Evolutionary conservation across 2,888 invertebrate species (phyloP).

Genomic region (Drosophila sordidula): DNA sequence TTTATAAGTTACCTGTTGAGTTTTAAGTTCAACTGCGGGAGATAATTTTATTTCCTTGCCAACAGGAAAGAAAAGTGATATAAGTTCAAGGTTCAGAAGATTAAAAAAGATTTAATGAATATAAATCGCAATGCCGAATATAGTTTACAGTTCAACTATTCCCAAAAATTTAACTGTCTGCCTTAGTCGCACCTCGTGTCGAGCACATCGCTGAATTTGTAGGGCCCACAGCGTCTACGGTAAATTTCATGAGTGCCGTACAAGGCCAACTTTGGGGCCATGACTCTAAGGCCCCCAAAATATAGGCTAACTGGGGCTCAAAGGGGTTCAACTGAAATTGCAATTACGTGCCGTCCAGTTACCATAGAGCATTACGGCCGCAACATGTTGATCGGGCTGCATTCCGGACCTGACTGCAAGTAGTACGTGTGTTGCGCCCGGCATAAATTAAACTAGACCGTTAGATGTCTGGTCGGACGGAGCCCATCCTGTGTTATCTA

Average conservation of each 20-base stretch:
- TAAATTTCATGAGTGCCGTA: background rate
- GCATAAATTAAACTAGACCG: conserved; percentile 40
- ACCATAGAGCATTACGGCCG: conserved; percentile 56
- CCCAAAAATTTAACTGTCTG: too few species aligned
- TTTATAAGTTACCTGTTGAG: too few species aligned
- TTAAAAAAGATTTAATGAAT: too few species aligned
- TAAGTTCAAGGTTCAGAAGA: too few species aligned
- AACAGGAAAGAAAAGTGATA: too few species aligned
- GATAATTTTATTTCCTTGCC: too few species aligned
- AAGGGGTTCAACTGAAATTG: conserved; percentile 55
- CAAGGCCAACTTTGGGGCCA: background rate
- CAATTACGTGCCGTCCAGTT: conserved; percentile 66
- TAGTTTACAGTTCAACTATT: too few species aligned
- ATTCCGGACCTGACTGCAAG: background rate
- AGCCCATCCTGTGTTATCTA: conserved; percentile 40
- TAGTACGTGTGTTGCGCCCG: conserved; percentile 2
- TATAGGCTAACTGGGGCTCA: conserved; percentile 13
- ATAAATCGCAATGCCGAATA: too few species aligned
- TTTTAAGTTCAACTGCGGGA: too few species aligned
- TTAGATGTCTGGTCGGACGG: conserved; percentile 12
- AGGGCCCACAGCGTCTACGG: conserved; percentile 4
- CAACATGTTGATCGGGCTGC: conserved; percentile 57
- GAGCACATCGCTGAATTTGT: background rate
- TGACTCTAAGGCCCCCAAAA: background rate
- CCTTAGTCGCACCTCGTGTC: background rate